Conservation (phyloP, 2,797 vertebrate species). For the Ceryle rudis region DNA sequence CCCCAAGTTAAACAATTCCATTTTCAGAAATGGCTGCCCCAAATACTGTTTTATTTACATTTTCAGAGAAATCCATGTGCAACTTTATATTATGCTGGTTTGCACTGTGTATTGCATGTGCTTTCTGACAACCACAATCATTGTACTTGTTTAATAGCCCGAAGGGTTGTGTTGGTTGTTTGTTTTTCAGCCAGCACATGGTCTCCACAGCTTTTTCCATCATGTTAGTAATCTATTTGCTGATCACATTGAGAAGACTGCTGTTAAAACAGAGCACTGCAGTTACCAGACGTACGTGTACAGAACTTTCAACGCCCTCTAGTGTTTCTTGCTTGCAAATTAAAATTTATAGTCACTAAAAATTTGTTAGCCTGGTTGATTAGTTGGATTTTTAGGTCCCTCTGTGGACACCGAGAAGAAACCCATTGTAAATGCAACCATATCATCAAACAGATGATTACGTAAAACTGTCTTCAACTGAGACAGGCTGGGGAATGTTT, state of each 20-base stretch:
- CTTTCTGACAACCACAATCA: neutral
- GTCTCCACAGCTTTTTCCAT: neutral
- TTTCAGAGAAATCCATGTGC: neutral
- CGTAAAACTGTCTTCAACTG: neutral
- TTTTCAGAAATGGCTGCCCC: neutral
- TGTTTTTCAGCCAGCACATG: neutral
- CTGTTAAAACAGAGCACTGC: neutral
- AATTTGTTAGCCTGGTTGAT: neutral
- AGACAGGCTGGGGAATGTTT: neutral
- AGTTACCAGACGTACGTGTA: neutral
- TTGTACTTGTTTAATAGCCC: neutral
- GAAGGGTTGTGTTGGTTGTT: neutral
- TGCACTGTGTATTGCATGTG: neutral
- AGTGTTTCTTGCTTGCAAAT: constrained; percentile 69
- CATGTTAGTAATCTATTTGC: neutral
- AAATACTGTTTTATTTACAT: neutral
- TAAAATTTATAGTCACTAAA: neutral
- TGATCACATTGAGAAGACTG: neutral
- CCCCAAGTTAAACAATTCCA: neutral
- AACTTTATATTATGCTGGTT: neutral
- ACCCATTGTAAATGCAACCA: neutral
- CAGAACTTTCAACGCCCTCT: constrained; percentile 78
- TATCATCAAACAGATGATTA: neutral
- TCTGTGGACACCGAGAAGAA: neutral
- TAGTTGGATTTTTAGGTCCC: neutral